Base-by-base conservation (phyloP, 2,888 invertebrate genomes). In the Tipula confusa region DNA sequence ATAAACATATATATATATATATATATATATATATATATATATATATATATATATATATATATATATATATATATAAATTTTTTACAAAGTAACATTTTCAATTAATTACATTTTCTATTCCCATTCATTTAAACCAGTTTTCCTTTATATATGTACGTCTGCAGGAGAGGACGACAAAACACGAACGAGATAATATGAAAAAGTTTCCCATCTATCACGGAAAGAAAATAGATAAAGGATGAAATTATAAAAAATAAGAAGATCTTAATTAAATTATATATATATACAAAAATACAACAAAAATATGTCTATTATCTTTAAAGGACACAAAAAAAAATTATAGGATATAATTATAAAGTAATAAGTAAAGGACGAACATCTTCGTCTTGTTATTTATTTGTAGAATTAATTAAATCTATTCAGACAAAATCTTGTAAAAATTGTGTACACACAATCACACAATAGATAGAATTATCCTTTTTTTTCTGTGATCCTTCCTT, bases 21-120 rank as follows among this genome's bases (percentile, higher is more conserved):
- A n/a, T n/a, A n/a, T n/a, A n/a, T n/a, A n/a, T n/a, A n/a, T n/a
- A n/a, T n/a, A n/a, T n/a, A n/a, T n/a, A n/a, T n/a, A n/a, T n/a
- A n/a, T n/a, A n/a, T n/a, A n/a, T n/a, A n/a, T n/a, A n/a, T n/a
- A n/a, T n/a, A n/a, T n/a, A n/a, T n/a, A n/a, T n/a, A n/a, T n/a
- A n/a, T n/a, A n/a, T n/a, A n/a, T n/a, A n/a, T n/a, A n/a, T 24
- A 64, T 64, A 64, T 64, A 64, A 64, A 64, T 64, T 64, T n/a
- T n/a, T 64, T 64, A 64, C 64, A 64, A 64, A 64, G 64, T 64
- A 64, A 64, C 64, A 64, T 64, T 64, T 64, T 64, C 64, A 64
- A 64, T 64, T 64, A 64, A 64, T 64, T 64, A 64, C 64, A 64
- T 64, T 64, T 64, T 64, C 64, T 64, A 64, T 64, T 64, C 64